Conservation (phyloP, 2,113 vertebrate genomes). For the Lucifuga dentata region DNA sequence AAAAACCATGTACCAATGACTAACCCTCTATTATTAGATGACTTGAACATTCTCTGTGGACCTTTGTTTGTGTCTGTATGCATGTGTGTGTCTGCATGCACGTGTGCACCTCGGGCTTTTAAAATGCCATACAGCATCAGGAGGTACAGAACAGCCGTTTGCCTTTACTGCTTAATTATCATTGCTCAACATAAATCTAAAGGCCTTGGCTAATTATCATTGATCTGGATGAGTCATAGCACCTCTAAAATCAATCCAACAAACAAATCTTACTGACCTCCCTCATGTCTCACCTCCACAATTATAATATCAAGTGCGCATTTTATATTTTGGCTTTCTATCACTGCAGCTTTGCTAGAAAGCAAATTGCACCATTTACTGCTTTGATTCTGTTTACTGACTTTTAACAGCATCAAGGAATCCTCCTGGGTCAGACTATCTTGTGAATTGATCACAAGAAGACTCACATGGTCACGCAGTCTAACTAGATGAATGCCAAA, state of each 20-base stretch:
- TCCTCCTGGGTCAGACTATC: not conserved
- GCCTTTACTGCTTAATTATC: slow-evolving; percentile 35
- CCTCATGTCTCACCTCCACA: not conserved
- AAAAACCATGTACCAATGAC: no score
- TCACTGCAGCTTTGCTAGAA: not conserved
- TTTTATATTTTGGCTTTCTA: slow-evolving; percentile 10
- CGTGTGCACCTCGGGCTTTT: not conserved
- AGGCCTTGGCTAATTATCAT: slow-evolving; percentile 48
- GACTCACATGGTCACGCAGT: not conserved
- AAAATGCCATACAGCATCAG: slow-evolving; percentile 15
- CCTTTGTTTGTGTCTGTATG: not conserved
- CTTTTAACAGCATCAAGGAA: not conserved
- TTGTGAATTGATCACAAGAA: slow-evolving; percentile 14
- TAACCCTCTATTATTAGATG: no score
- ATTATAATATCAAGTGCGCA: slow-evolving; percentile 1
- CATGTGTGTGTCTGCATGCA: no score
- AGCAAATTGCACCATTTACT: not conserved
- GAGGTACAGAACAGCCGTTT: not conserved
- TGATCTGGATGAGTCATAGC: slow-evolving; percentile 50
- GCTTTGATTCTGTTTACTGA: not conserved
- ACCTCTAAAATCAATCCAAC: slow-evolving; percentile 38
- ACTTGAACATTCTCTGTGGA: not conserved
- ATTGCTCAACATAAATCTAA: slow-evolving; percentile 18
- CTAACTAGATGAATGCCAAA: not conserved
- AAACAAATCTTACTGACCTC: slow-evolving; percentile 39